Base-by-base conservation (phyloP, 2,797 vertebrate species). In the Clarias platycephalus region DNA sequence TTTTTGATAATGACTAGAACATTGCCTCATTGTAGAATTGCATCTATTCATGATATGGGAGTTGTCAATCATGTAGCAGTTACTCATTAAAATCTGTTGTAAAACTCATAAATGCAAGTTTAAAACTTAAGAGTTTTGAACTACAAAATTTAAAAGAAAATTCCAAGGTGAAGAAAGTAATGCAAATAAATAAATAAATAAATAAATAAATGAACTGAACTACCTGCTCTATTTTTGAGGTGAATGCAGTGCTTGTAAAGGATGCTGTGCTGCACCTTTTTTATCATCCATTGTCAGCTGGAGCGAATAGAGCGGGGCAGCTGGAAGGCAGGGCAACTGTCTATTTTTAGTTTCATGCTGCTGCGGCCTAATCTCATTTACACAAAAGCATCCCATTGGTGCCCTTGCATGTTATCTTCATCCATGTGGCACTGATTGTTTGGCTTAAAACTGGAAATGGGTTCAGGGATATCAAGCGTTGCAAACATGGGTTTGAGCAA, bases 271-370 rank as follows among this genome's bases (percentile, higher is more conserved):
- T 28, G 78, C 60, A 85, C 74, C 81, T 87, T 83, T 84, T 85
- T 87, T 80, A 79, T 72, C 49, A 53, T 82, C 62, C 64, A 55
- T 89, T 89, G 86, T 88, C 89, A 90, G 71, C 82, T 75, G 85
- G 70, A 80, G 60, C 92, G 92, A 91, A 92, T 92, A 92, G 92
- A 90, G 90, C 80, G 87, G 91, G 91, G 91, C 93, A 93, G 93
- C 92, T 93, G 93, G 91, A 93, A 86, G 89, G 89, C 80, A 84
- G 89, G 9, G 76, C 83, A 83, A 88, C 92, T 91, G 93, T 93
- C 93, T 91, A 91, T 92, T 93, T 92, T 93, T 92, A 81, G 87
- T 85, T 91, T 88, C 89, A 75, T 83, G 88, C 86, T 88, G 90
- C 86, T 28, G 88, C 66, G 82, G 90, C 84, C 88, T 90, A 88